Conservation (phyloP, 2,113 vertebrate species). For the Archocentrus centrarchus region DNA sequence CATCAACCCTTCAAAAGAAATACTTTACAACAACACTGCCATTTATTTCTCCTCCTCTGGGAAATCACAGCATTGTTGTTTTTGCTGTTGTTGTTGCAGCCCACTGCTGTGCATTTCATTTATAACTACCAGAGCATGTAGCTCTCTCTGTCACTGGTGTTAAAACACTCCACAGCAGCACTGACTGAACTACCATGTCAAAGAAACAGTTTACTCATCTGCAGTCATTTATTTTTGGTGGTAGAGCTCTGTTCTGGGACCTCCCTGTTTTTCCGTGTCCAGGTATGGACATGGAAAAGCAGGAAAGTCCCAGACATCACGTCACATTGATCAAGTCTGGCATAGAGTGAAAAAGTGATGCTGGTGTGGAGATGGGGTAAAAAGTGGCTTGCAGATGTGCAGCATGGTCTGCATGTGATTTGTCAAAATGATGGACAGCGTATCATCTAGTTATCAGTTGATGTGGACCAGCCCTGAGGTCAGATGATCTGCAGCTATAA, state of each 20-base stretch:
- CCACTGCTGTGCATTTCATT: not conserved
- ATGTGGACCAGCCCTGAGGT: not conserved
- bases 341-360: not conserved
- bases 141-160: not conserved
- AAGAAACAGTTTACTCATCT: not conserved
- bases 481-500: accelerated
- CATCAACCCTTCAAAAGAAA: not conserved
- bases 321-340: not conserved
- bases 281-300: too few relatives aligned
- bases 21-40: not conserved
- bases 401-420: not conserved
- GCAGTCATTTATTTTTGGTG: not conserved
- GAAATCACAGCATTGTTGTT: constrained; percentile 29
- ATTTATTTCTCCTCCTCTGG: constrained; percentile 19
- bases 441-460: not conserved
- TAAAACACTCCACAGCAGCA: not conserved
- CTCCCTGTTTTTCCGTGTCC: too few relatives aligned
- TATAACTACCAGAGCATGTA: constrained; percentile 8
- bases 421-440: too few relatives aligned
- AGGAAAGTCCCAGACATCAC: not conserved
- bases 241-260: too few relatives aligned
- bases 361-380: accelerated
- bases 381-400: too few relatives aligned
- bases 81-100: not conserved
- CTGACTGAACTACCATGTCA: not conserved